phyloP scores from a whole-genome alignment of 2,888 invertebrate genomes.

The Xylophagus ater region DNA sequence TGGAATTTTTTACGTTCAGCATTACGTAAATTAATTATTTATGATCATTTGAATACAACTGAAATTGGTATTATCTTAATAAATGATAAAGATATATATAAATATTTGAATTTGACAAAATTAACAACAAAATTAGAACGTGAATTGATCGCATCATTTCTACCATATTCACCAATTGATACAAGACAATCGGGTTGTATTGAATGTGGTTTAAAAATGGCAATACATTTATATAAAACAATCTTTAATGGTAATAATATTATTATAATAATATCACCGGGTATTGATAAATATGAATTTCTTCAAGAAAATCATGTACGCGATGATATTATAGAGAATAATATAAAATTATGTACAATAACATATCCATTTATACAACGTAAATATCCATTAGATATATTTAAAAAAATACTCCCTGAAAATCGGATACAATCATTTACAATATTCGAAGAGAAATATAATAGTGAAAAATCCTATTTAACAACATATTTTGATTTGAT shows the following conservation, averaged over 20 bases:
- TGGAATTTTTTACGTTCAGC: constrained; percentile 49
- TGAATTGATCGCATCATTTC: constrained; percentile 39
- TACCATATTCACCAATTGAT: constrained; percentile 45
- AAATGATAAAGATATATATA: constrained; percentile 35
- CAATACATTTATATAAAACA: constrained; percentile 36
- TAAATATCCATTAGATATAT: constrained; percentile 36
- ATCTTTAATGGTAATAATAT: constrained; percentile 44
- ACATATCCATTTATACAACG: constrained; percentile 44
- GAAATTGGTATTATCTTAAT: constrained; percentile 44
- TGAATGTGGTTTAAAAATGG: constrained; percentile 35
- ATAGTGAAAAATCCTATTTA: constrained; percentile 41
- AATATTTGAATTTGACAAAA: constrained; percentile 32
- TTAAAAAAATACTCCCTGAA: too few species aligned
- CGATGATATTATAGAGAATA: too few species aligned
- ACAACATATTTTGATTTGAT: constrained; percentile 45
- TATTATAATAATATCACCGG: constrained; percentile 46
- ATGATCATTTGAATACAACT: constrained; percentile 43
- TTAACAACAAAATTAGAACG: constrained; percentile 32
- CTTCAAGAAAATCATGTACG: too few species aligned
- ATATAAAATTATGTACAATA: constrained; percentile 44
- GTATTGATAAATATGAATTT: constrained; percentile 39
- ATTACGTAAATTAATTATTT: constrained; percentile 47
- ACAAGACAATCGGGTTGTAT: constrained; percentile 41
- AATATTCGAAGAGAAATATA: constrained; percentile 43
- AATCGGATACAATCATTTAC: constrained; percentile 43